phyloP scores from a whole-genome alignment of 1,140 invertebrate species.

The Acromyrmex heyeri region DNA sequence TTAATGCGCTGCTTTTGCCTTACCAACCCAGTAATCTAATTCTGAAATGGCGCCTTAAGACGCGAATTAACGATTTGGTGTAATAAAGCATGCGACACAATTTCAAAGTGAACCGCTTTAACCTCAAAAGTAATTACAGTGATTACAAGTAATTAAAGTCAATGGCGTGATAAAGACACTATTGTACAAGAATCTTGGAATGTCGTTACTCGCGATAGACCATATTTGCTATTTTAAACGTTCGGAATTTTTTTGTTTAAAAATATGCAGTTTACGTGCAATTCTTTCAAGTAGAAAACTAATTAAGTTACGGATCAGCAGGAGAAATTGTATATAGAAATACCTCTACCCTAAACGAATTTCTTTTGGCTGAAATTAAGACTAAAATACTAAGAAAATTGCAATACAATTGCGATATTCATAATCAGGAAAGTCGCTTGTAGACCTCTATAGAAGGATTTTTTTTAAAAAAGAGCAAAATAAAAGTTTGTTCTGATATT shows the following conservation, averaged over 20 bases:
- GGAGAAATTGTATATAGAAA: too few relatives aligned
- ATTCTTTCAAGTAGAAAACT: not conserved
- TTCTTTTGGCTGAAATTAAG: too few relatives aligned
- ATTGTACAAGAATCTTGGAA: conserved; percentile 31
- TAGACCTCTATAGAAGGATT: too few relatives aligned
- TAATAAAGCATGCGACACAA: conserved; percentile 63
- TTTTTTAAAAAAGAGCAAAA: too few relatives aligned
- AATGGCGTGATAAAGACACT: conserved; percentile 43
- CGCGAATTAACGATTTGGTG: conserved; percentile 67
- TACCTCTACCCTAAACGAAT: too few relatives aligned
- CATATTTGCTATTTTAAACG: not conserved
- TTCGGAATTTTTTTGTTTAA: conserved; percentile 3
- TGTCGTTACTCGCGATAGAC: not conserved
- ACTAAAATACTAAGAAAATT: too few relatives aligned
- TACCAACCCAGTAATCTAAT: conserved; percentile 57
- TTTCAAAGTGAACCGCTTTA: conserved; percentile 61
- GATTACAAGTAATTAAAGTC: conserved; percentile 68
- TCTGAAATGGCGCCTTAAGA: conserved; percentile 53
- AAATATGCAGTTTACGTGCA: not conserved
- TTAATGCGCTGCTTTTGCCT: conserved; percentile 51
- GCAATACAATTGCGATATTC: too few relatives aligned
- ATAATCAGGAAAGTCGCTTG: too few relatives aligned
- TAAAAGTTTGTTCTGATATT: too few relatives aligned
- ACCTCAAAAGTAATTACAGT: conserved; percentile 65
- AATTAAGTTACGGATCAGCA: not conserved